Evolutionary conservation across 2,797 vertebrate species (phyloP).

Genomic region (Melanotaenia parkinsoni): DNA sequence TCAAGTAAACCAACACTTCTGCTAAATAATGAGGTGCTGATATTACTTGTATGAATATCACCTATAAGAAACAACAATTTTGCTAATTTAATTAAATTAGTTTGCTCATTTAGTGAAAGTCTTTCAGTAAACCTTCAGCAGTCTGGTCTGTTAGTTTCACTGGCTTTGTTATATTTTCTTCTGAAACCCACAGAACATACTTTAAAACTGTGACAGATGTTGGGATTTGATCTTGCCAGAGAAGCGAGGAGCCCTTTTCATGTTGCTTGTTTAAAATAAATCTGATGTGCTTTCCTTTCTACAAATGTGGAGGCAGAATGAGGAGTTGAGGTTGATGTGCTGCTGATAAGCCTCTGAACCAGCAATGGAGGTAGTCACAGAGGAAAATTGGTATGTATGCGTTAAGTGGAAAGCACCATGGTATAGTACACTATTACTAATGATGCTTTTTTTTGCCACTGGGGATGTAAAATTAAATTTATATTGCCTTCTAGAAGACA

Average conservation of each 20-base stretch:
- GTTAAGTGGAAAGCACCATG: no score
- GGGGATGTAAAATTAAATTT: no score
- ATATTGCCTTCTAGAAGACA: not conserved
- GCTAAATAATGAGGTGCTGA: no score
- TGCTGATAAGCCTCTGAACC: not conserved
- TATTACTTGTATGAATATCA: no score
- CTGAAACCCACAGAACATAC: not conserved
- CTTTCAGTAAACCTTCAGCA: no score
- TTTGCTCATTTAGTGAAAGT: no score
- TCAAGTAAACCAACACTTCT: no score
- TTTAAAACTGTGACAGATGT: not conserved
- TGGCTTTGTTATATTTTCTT: not conserved
- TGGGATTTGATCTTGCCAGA: not conserved
- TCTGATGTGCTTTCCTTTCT: not conserved
- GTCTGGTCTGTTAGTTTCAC: no score
- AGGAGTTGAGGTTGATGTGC: not conserved
- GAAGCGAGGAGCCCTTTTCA: not conserved
- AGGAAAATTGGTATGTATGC: not conserved
- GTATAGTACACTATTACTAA: not conserved
- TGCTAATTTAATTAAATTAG: no score
- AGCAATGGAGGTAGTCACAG: not conserved
- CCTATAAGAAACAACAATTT: no score
- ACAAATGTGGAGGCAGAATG: not conserved
- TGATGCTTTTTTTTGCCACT: not conserved
- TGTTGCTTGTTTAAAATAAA: no score